Base-by-base conservation (phyloP, 2,797 vertebrate species). In the Xenentodon cancila region DNA sequence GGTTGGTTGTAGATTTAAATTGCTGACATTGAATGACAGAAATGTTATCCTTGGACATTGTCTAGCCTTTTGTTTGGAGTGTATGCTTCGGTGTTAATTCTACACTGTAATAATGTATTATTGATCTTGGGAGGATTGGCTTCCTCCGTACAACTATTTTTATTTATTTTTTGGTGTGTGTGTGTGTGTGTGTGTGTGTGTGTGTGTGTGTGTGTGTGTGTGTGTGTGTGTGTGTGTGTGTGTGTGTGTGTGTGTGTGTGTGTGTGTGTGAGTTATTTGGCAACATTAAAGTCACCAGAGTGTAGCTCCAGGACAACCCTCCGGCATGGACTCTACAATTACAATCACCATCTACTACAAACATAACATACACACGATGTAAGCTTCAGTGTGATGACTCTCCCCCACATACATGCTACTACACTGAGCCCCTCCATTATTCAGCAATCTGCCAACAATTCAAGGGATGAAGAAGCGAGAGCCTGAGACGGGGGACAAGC, bases 371-470 rank as follows among this genome's bases (percentile, higher is more conserved):
- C 13, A 60, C 9, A 48, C 40, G 18, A 58, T 64, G 17, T 19
- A 25, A 7, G 27, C n/a, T 51, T 68, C 69, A n/a, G n/a, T n/a
- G n/a, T n/a, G n/a, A 64, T 16, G 18, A 19, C 15, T 1, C 62
- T 27, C 49, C 5, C 30, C 13, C 59, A 71, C 62, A 68, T n/a
- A 27, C 53, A 30, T 34, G 20, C 59, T 54, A 73, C 57, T 53
- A 55, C 45, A 53, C 59, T 53, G 65, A 70, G 56, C 58, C 71
- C 22, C 80, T 87, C 69, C 68, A 83, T 89, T 84, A 90, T 88
- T 90, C 77, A 90, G 81, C 75, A 73, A 58, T 70, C 74, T 78
- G 79, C 73, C 72, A 73, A 46, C 37, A 30, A 45, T 71, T 52
- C 32, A 60, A 65, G 60, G 68, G 73, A 69, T 76, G 30, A 64